These are phyloP conservation scores for Xiphophorus birchmanni DNA, from an alignment of 2,797 vertebrate species.

Conservation along the genomic window DNA sequence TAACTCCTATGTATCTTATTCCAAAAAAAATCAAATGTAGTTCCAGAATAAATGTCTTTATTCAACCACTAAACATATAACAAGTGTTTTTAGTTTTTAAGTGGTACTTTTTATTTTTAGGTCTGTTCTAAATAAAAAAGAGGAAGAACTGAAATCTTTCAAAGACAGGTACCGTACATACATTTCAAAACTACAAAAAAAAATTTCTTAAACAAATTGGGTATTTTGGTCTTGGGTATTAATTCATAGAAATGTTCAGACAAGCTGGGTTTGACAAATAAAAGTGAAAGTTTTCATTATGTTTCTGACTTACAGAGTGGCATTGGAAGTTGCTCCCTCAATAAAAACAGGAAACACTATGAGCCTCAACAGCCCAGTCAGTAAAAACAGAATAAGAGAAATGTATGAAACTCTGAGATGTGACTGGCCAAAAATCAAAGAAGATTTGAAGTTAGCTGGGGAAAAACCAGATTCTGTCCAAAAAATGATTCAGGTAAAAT, in stretches of 20 bases:
- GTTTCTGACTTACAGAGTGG: not conserved
- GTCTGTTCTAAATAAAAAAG: not conserved
- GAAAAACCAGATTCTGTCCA: not conserved
- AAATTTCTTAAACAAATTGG: not conserved
- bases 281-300: not conserved
- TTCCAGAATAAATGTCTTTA: not conserved
- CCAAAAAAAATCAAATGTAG: not conserved
- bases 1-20: not conserved
- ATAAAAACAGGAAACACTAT: not conserved
- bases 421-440: accelerated
- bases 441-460: accelerated
- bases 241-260: not conserved
- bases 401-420: not conserved
- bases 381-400: not conserved
- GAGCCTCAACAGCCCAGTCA: not conserved
- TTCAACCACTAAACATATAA: not conserved
- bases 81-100: not conserved
- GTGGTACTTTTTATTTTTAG: not conserved
- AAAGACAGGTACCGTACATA: not conserved
- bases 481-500: accelerated
- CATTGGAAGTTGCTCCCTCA: accelerated
- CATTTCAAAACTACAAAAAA: not conserved
- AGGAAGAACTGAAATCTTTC: not conserved
- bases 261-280: not conserved
- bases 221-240: not conserved